Evolutionary conservation across 2,113 vertebrate genomes (phyloP), one percentile per base, ranked within the genome.

Genomic region (Cebus imitator): DNA sequence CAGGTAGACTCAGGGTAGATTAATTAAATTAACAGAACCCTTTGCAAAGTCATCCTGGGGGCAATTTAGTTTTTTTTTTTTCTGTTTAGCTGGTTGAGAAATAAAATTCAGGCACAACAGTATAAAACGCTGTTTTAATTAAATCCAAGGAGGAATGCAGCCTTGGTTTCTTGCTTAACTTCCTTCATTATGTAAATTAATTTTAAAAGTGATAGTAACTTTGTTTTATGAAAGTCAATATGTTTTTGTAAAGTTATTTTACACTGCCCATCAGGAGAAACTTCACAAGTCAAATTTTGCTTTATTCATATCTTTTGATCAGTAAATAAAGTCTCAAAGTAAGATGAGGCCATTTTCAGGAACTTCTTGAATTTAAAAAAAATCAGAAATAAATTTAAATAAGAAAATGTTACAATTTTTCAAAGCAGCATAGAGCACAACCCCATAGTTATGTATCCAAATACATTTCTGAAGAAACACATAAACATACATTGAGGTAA

Each of bases 71-170:
- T 14, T 79, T 35, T 52, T 97, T 14, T 95, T 84, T 96, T 94
- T 95, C 58, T 88, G 8, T 98, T 97, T 96, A 90, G 55, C 21
- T 93, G 66, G 90, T 80, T 73, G 32, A 97, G 97, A 96, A 98
- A 85, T 21, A 96, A 97, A 97, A 98, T 96, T 97, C 93, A 97
- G 78, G 72, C 87, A 81, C 84, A 90, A 85, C 40, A 97, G 18
- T 96, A 66, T 98, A 95, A 98, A 98, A 98, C 98, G 98, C 55
- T 0, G 0, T 91, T 98, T 98, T 98, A 98, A 98, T 98, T 98
- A 97, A 96, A 98, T 93, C 40, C 95, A 93, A 98, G 93, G 90
- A 98, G 82, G 43, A 97, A 94, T 25, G 8, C 27, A 95, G 70
- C 32, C 57, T 94, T 98, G 97, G 91, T 95, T 98, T 98, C 58